Conservation (phyloP, 2,797 vertebrate genomes). For the Emydoidea blandingii region DNA sequence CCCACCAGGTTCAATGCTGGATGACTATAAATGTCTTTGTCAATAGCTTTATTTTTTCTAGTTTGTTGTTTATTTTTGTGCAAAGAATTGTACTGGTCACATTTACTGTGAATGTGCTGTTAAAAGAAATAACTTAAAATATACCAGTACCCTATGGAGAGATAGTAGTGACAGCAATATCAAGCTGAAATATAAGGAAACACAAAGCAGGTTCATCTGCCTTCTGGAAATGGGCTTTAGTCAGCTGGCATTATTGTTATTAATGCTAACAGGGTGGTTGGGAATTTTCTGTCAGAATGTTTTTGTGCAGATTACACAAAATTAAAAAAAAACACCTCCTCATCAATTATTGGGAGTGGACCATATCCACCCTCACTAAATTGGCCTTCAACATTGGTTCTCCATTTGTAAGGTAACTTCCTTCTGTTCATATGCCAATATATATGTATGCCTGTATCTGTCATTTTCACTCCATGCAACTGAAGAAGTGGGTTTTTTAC, state of each 20-base stretch:
- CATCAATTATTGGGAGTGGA: too few species aligned
- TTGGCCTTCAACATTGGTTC: too few species aligned
- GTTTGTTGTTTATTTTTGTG: neutral
- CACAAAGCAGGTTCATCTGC: neutral
- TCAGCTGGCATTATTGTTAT: neutral
- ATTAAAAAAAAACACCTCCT: neutral
- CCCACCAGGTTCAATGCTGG: neutral
- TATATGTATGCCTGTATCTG: too few species aligned
- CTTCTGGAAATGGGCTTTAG: neutral
- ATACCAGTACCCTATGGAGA: neutral
- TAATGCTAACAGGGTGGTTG: neutral
- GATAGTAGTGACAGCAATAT: neutral
- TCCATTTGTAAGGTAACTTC: too few species aligned
- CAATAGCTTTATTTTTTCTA: neutral
- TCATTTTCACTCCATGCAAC: too few species aligned
- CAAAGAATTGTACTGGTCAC: neutral
- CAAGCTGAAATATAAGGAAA: neutral
- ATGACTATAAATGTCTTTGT: neutral
- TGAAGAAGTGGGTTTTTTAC: too few species aligned
- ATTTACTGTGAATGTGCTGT: neutral
- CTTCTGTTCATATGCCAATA: too few species aligned
- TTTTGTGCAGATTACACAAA: neutral
- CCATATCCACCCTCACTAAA: too few species aligned
- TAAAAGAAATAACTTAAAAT: conserved; percentile 1
- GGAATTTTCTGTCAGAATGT: neutral